Base-by-base conservation (phyloP, 2,113 vertebrate species). In the Ammodytes marinus region DNA sequence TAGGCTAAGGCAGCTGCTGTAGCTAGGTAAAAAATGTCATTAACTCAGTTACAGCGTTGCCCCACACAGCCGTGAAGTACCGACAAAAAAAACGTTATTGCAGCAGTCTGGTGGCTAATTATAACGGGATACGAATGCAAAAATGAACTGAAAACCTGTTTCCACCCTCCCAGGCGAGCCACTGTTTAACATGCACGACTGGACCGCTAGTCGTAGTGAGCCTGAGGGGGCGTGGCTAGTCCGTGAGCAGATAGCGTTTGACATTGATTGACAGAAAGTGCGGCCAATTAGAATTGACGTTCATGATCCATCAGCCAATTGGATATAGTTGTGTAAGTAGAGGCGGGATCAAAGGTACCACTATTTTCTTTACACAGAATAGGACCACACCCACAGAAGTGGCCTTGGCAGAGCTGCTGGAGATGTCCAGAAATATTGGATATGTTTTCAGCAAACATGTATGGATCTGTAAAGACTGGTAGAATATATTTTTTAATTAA, bases 361-460 rank as follows among this genome's bases (percentile, higher is more conserved):
- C 60, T 47, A 69, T 53, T 79, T 75, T 67, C 17, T 69, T 17
- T 64, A 45, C 15, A 63, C 4, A 37, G 8, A 71, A 17, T n/a
- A 59, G 69, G n/a, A 63, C 79, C 85, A 79, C 87, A 89, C 88
- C 85, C 74, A 86, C 86, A 72, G 35, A 57, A 53, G 40, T 75
- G 59, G 71, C 64, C 37, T 76, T 69, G 46, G 57, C 42, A 58
- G 27, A 4, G 49, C 59, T 54, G n/a, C 40, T n/a, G 11, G 45
- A 68, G 13, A 63, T 19, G 4, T 71, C 4, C n/a, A 53, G 10
- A 79, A 66, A 71, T 10, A 75, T 42, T 12, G 49, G 3, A 58
- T 39, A 68, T 40, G 27, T 27, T 27, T 13, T 11, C 17, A 60
- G 27, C 19, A 4, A 45, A 14, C 8, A 8, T 19, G 15, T n/a